Evolutionary conservation across 2,797 vertebrate species (phyloP).

Genomic region (Bryconaethiops microstoma): DNA sequence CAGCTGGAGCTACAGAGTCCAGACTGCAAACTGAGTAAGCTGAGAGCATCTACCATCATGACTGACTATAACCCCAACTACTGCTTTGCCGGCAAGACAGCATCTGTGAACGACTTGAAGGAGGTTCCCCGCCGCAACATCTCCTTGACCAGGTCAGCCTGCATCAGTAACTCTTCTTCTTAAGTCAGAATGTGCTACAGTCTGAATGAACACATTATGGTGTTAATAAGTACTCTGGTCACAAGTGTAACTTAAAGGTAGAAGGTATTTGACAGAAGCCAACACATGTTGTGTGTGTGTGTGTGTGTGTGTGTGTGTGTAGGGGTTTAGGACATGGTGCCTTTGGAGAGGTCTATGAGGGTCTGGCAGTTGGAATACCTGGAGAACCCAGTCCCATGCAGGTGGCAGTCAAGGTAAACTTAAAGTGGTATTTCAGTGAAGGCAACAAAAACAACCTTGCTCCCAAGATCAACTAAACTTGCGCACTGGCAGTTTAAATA

Average conservation of each 20-base stretch:
- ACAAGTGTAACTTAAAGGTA: neutral
- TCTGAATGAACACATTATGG: neutral
- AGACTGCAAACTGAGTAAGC: conserved; percentile 97
- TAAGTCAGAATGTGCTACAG: neutral
- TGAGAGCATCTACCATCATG: conserved; percentile 98
- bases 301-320: conserved; percentile 25
- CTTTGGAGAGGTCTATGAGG: conserved; percentile 98
- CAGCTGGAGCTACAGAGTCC: conserved; percentile 98
- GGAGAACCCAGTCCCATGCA: conserved; percentile 93
- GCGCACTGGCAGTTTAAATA: no score
- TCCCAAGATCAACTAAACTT: no score
- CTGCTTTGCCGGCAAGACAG: conserved; percentile 96
- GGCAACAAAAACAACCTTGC: no score
- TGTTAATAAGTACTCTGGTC: neutral
- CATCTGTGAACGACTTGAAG: conserved; percentile 96
- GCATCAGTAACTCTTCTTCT: neutral
- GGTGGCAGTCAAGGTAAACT: conserved; percentile 94
- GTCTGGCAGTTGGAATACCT: conserved; percentile 90
- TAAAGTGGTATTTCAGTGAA: neutral
- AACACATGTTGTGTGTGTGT: neutral
- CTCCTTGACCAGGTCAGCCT: conserved; percentile 88
- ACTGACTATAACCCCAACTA: conserved; percentile 99
- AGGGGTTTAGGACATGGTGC: conserved; percentile 98
- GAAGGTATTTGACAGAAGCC: neutral
- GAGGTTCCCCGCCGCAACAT: conserved; percentile 96